Evolutionary conservation across 2,888 invertebrate species (phyloP), one percentile per base, ranked within the genome.

Genomic region (Rhodophaea formosa): DNA sequence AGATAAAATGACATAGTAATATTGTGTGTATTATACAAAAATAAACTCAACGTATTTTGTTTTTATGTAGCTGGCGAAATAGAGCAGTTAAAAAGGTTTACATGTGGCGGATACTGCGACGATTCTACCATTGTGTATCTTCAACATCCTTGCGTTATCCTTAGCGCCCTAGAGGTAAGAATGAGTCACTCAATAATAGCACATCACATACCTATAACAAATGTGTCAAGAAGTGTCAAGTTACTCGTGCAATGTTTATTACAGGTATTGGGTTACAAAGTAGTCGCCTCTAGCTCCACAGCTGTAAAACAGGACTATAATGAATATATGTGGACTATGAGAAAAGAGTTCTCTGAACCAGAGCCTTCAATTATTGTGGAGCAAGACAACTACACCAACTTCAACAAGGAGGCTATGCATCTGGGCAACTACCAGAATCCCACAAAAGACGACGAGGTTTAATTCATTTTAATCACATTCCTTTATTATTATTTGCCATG

Each of bases 271-370:
- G 97, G 97, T 53, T 97, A 97, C 86, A 95, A 96, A 88, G 96
- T 97, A 57, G 96, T 97, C 53, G 96, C 97, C 59, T 96, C 96
- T 14, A 96, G 96, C 63, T 96, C 96, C 58, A 96, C 96, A 56
- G 95, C 96, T 62, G 95, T 96, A 23, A 96, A 96, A 82, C 96
- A 96, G 85, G 96, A 96, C 80, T 96, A 96, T 79, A 96, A 96
- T 92, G 97, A 97, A 80, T 97, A 97, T 74, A 96, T 97, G 95
- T 97, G 97, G 97, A 97, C 97, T 86, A 96, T 97, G 96, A 94
- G 96, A 92, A 96, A 96, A 82, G 96, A 97, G 72, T 97, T 97
- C 82, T 92, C 94, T 45, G 96, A 96, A 74, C 96, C 96, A 57
- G 97, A 97, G 82, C 96, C 96, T 23, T 92, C 92, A 45, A 89